Evolutionary conservation across 2,888 invertebrate species (phyloP).

Genomic region (Oxystoma pomonae): DNA sequence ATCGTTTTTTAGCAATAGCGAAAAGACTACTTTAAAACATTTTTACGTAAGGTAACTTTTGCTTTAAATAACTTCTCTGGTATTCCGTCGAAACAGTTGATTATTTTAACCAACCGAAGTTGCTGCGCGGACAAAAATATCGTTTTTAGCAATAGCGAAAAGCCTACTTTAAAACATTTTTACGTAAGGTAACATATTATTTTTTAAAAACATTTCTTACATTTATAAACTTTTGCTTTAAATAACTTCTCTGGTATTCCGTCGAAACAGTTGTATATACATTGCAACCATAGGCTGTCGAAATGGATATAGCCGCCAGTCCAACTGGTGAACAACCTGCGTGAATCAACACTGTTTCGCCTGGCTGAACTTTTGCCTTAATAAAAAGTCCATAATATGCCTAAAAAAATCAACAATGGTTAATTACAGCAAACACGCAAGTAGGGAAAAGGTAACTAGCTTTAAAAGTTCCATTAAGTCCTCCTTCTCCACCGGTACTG

Average conservation of each 20-base stretch:
- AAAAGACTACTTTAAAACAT: slow-evolving; percentile 9
- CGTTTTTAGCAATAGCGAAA: no score
- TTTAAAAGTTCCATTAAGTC: no score
- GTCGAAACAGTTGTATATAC: slow-evolving; percentile 62
- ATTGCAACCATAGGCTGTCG: slow-evolving; percentile 54
- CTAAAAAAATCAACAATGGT: slow-evolving; percentile 39
- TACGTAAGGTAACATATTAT: background rate
- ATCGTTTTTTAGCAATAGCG: no score
- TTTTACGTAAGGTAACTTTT: slow-evolving; percentile 18
- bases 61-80: slow-evolving; percentile 40
- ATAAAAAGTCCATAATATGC: slow-evolving; percentile 47
- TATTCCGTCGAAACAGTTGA: slow-evolving; percentile 55
- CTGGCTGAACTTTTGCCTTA: slow-evolving; percentile 37
- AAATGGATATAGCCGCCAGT: slow-evolving; percentile 66
- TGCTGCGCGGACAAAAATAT: no score
- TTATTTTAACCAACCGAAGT: no score
- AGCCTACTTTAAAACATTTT: slow-evolving; percentile 2
- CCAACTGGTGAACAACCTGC: slow-evolving; percentile 63
- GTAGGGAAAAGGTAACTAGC: no score
- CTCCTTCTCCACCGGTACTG: no score
- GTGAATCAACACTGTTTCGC: slow-evolving; percentile 53
- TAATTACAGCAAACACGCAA: no score
- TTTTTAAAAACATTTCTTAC: no score
- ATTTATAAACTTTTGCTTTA: slow-evolving; percentile 38
- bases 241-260: slow-evolving; percentile 38